Conservation (phyloP, 2,113 vertebrate species). For the Sapajus apella region DNA sequence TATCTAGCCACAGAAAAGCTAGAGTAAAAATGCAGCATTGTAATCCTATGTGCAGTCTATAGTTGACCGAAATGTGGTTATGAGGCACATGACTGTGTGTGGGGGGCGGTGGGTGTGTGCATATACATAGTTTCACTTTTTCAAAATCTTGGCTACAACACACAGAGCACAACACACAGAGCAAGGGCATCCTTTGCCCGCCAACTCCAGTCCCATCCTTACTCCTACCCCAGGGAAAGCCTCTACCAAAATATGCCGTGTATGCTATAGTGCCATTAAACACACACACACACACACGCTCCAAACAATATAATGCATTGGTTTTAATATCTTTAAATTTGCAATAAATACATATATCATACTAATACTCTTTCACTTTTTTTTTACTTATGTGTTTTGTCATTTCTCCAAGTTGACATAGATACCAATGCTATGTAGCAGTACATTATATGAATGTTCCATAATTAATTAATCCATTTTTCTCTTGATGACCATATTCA, state of each 20-base stretch:
- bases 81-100: neutral
- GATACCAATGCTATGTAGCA: neutral
- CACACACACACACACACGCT: neutral
- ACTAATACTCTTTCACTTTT: neutral
- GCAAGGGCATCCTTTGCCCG: no score
- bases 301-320: neutral
- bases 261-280: neutral
- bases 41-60: neutral
- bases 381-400: neutral
- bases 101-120: accelerated
- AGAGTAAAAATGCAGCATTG: neutral
- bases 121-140: neutral
- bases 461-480: no score
- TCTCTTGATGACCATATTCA: neutral
- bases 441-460: no score
- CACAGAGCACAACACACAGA: neutral
- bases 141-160: neutral
- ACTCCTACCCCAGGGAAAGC: neutral
- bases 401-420: neutral
- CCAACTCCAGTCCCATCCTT: no score
- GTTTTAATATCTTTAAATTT: neutral
- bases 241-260: neutral
- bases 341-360: neutral
- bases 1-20: neutral
- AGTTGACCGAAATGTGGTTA: neutral